Percentiles rank a stretch among this genome's conserved stretches.
These are phyloP conservation scores for Meteorus colon DNA, from an alignment of 2,888 invertebrate species.

Conservation along the genomic window DNA sequence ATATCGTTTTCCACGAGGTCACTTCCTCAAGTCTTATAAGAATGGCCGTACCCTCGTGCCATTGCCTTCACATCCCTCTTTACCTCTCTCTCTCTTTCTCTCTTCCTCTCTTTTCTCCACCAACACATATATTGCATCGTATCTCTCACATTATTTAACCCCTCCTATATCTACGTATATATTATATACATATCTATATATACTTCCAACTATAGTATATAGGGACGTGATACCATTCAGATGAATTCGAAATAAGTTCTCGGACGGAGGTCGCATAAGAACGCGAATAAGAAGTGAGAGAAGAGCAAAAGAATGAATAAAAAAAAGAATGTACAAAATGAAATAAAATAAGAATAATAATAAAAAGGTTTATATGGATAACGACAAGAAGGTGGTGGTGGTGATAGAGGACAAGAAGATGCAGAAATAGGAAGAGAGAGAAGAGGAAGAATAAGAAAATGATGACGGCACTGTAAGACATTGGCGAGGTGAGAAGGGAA, in stretches of 20 bases:
- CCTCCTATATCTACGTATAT: background rate
- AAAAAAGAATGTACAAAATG: conserved; percentile 30
- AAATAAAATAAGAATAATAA: conserved; percentile 20
- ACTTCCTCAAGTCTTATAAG: conserved; percentile 41
- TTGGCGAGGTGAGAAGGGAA: conserved; percentile 50
- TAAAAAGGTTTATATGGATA: conserved; percentile 22
- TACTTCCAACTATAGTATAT: conserved; percentile 25
- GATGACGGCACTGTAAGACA: conserved; percentile 37
- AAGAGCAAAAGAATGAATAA: conserved; percentile 34
- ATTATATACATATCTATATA: conserved; percentile 11
- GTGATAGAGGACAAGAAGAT: conserved; percentile 19
- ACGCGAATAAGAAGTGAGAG: conserved; percentile 35
- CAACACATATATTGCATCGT: conserved; percentile 7
- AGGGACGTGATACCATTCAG: conserved; percentile 41
- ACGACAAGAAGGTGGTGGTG: conserved; percentile 42
- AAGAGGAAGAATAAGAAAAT: conserved; percentile 39
- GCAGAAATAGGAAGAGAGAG: conserved; percentile 35
- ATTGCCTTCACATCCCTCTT: conserved; percentile 14
- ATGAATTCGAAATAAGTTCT: conserved; percentile 39
- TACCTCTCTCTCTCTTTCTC: background rate
- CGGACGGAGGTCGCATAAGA: conserved; percentile 38
- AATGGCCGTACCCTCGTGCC: conserved; percentile 37
- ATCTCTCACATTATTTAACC: conserved; percentile 41
- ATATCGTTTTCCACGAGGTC: conserved; percentile 49
- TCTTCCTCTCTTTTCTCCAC: conserved; percentile 15